Evolutionary conservation across 2,888 invertebrate genomes (phyloP).

Genomic region (Dendrolimus pini): DNA sequence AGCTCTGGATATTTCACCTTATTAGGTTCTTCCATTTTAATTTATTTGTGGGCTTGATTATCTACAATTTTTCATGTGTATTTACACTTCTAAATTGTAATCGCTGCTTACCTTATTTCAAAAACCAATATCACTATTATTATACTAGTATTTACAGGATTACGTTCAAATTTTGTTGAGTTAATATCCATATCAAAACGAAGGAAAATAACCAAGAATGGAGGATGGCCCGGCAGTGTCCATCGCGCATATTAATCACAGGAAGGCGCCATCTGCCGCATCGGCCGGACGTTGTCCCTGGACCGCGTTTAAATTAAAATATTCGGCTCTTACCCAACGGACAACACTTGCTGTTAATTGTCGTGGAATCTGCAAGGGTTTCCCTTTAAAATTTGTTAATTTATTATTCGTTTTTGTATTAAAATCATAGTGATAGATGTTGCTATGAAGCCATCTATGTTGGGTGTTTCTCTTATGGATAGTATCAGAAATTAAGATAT

Average conservation of each 20-base stretch:
- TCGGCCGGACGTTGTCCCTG: constrained; percentile 21
- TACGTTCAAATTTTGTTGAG: neutral
- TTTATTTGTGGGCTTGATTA: too few species aligned
- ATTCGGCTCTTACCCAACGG: constrained; percentile 26
- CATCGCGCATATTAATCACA: constrained; percentile 69
- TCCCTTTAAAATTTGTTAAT: neutral
- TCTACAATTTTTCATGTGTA: too few species aligned
- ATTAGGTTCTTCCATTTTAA: too few species aligned
- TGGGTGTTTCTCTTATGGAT: too few species aligned
- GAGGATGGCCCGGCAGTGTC: constrained; percentile 35
- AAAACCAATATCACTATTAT: too few species aligned
- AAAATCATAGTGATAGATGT: neutral
- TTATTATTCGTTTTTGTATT: neutral
- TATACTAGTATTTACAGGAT: neutral
- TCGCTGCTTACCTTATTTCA: too few species aligned
- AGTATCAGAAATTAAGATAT: too few species aligned
- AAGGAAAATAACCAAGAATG: constrained; percentile 39
- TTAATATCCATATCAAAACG: constrained; percentile 3
- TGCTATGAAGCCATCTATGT: too few species aligned
- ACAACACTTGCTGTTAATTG: constrained; percentile 1
- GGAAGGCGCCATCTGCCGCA: constrained; percentile 45
- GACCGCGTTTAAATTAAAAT: constrained; percentile 63
- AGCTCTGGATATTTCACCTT: too few species aligned
- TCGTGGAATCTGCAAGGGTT: neutral
- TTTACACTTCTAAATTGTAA: too few species aligned